Evolutionary conservation across 1,140 invertebrate species (phyloP), one percentile per base, ranked within the genome.

Genomic region (Condylostylus longicornis): DNA sequence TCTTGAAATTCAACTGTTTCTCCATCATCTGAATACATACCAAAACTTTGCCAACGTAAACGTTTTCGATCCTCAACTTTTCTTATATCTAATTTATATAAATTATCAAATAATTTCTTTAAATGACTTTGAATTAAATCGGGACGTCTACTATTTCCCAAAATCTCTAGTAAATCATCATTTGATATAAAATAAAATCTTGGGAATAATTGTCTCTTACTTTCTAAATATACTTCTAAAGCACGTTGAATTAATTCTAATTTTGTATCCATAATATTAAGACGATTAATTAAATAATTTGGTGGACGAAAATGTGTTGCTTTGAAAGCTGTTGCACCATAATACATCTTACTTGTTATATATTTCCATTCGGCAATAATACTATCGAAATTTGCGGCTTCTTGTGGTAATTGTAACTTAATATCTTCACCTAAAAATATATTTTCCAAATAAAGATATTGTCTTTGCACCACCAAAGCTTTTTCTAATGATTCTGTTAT

Each of bases 171-270:
- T 18, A 88, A 62, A 57, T 88, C 83, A 58, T 88, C 83, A 61
- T 89, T 87, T 5, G 84, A 88, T 46, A 89, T 78, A 50, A 90
- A 90, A 65, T 87, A 89, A 57, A 85, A 82, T 2, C 57, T 56
- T 33, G 84, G 84, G 64, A 90, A 89, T 33, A 80, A 51, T 49
- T 81, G 75, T 25, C 85, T 60, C 54, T 89, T 89, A 1, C 75
- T 79, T 64, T 89, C 85, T 40, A 90, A 63, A 61, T 88, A 90
- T 61, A 70, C 68, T 69, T 86, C 79, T 45, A 89, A 53, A 33
- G 78, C 70, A 57, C 80, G 62, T 53, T 83, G 68, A 47, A 82
- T 76, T 2, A 59, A 47, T 58, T 83, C 79, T 35, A 82, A 54
- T 35, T 70, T 68, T 43, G 71, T 68, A 37, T 69, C 68, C 65